Evolutionary conservation across 2,797 vertebrate species (phyloP).

Genomic region (Premnoplex brunnescens): DNA sequence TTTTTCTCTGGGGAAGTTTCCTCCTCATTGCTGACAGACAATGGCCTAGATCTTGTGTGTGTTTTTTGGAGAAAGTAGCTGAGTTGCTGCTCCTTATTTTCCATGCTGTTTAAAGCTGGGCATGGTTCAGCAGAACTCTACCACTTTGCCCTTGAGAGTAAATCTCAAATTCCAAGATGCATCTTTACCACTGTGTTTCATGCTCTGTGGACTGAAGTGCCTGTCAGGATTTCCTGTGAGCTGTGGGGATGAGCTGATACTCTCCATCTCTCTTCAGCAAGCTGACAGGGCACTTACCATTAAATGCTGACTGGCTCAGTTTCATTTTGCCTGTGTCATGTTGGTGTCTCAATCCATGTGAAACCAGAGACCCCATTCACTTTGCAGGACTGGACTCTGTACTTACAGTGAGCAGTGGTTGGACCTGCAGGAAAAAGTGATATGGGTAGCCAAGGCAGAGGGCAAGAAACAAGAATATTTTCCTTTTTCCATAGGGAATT

Average conservation of each 20-base stretch:
- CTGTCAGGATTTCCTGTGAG: not conserved
- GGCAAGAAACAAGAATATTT: not conserved
- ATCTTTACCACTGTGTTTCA: not conserved
- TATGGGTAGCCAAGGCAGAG: not conserved
- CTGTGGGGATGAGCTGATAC: not conserved
- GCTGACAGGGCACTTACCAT: not conserved
- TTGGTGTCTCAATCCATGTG: not conserved
- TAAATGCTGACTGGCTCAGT: not conserved
- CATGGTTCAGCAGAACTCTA: not conserved
- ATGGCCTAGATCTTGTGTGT: not conserved
- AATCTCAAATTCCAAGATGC: not conserved
- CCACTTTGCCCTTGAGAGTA: not conserved
- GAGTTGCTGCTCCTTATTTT: not conserved
- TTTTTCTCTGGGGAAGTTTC: not conserved
- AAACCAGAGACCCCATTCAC: not conserved
- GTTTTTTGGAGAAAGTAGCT: not conserved
- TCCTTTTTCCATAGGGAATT: not conserved
- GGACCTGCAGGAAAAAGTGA: not conserved
- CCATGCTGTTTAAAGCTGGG: not conserved
- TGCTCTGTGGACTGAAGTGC: not conserved
- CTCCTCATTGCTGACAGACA: accelerated
- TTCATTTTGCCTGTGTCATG: not conserved
- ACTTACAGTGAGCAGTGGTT: not conserved
- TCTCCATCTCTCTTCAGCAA: not conserved
- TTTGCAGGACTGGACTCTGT: not conserved